A percentile compares a stretch with the other conserved stretches of the same genome.
phyloP scores from a whole-genome alignment of 2,797 vertebrate species.

The Champsocephalus gunnari region DNA sequence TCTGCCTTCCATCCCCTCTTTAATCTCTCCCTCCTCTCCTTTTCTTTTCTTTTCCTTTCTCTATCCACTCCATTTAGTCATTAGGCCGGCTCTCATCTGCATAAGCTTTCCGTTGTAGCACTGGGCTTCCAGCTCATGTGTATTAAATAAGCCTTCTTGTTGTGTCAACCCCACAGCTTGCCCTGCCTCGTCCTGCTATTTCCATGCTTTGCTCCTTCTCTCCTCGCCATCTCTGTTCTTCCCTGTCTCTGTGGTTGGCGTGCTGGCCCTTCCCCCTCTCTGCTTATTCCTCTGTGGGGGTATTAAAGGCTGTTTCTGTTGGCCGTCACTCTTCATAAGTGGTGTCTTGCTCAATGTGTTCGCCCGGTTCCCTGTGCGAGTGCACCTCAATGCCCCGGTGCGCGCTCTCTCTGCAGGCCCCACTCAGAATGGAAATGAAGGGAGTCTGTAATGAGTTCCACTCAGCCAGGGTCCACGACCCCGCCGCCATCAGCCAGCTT shows the following conservation, averaged over 20 bases:
- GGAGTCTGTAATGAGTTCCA: constrained; percentile 86
- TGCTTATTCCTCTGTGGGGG: constrained; percentile 73
- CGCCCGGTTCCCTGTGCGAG: constrained; percentile 75
- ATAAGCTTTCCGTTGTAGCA: constrained; percentile 79
- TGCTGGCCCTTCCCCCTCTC: constrained; percentile 29
- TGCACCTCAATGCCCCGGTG: constrained; percentile 77
- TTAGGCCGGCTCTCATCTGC: constrained; percentile 83
- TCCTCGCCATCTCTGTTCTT: constrained; percentile 44
- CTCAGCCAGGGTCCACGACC: constrained; percentile 84
- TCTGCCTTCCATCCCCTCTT: constrained; percentile 71
- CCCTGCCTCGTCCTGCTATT: constrained; percentile 67
- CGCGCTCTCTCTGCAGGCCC: constrained; percentile 76
- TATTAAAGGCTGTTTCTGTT: constrained; percentile 85
- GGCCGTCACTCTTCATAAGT: constrained; percentile 85
- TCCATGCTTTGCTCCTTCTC: constrained; percentile 63
- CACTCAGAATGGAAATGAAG: constrained; percentile 87
- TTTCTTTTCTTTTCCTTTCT: constrained; percentile 76
- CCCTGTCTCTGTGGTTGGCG: constrained; percentile 52
- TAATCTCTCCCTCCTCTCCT: constrained; percentile 75
- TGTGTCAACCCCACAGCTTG: constrained; percentile 78
- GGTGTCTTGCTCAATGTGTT: constrained; percentile 83
- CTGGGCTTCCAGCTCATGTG: constrained; percentile 82
- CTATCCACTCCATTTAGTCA: constrained; percentile 81
- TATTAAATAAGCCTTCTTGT: constrained; percentile 85
- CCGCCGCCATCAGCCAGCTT: constrained; percentile 78